Evolutionary conservation across 2,113 vertebrate genomes (phyloP).

Genomic region (Syrrhaptes paradoxus): DNA sequence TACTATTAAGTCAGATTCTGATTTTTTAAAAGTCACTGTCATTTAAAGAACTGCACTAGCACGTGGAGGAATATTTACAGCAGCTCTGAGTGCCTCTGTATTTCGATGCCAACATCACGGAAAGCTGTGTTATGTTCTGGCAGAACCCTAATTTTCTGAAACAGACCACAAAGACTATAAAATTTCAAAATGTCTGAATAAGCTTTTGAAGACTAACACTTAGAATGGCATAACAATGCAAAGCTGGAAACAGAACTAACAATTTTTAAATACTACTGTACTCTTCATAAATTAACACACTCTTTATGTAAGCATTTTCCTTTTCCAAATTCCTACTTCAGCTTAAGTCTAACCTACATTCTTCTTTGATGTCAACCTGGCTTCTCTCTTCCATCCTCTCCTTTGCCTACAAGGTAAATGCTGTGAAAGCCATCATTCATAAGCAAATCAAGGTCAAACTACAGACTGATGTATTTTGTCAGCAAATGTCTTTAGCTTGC

Average conservation of each 20-base stretch:
- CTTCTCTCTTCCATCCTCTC: background rate
- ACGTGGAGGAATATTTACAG: background rate
- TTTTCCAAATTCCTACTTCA: background rate
- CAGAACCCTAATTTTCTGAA: background rate
- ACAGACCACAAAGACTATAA: background rate
- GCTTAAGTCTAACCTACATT: background rate
- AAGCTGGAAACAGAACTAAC: background rate
- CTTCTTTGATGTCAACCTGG: background rate
- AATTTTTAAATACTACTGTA: background rate
- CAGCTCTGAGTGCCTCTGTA: background rate
- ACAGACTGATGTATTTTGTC: background rate
- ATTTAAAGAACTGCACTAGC: background rate
- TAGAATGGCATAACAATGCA: background rate
- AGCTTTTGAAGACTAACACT: background rate
- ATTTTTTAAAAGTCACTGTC: background rate
- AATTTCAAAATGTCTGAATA: background rate
- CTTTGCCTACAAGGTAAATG: background rate
- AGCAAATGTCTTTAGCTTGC: background rate
- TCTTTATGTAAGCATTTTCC: background rate
- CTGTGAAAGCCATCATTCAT: background rate
- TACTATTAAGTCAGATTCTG: background rate
- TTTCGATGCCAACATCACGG: background rate
- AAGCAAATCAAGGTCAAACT: background rate
- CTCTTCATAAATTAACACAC: background rate
- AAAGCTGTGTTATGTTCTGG: background rate